Conservation (phyloP, 2,797 vertebrate species). For the Babyrousa celebensis region DNA sequence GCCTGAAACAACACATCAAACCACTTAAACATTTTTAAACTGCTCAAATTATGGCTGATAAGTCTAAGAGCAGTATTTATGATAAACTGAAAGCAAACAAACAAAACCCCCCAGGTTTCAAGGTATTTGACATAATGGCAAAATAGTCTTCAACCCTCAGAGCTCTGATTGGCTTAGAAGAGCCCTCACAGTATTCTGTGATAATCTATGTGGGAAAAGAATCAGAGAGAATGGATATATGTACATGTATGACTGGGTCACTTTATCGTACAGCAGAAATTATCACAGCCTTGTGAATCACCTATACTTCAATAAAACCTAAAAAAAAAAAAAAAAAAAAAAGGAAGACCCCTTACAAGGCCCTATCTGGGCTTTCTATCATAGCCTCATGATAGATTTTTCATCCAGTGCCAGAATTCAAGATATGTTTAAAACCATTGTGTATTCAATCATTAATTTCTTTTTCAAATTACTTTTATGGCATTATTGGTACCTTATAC, state of each 20-base stretch:
- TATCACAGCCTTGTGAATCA: too few relatives aligned
- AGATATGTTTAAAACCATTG: neutral
- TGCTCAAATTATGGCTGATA: neutral
- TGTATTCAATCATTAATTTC: neutral
- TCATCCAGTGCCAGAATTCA: neutral
- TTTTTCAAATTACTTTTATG: neutral
- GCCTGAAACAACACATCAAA: neutral
- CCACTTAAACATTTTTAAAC: neutral
- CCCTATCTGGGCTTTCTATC: neutral
- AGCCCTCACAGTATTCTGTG: neutral
- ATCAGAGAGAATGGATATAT: too few relatives aligned
- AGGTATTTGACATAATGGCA: neutral
- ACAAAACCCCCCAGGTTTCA: neutral
- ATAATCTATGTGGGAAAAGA: too few relatives aligned
- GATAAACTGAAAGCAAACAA: neutral
- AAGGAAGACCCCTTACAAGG: neutral
- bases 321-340: too few relatives aligned
- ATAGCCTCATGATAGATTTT: neutral
- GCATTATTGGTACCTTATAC: neutral
- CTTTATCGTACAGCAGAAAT: too few relatives aligned
- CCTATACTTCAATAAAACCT: too few relatives aligned
- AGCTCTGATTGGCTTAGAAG: neutral
- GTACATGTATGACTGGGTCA: too few relatives aligned
- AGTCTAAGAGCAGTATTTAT: neutral
- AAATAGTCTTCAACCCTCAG: neutral